Evolutionary conservation across 2,797 vertebrate species (phyloP).

Genomic region (Sebastes trivittatus): DNA sequence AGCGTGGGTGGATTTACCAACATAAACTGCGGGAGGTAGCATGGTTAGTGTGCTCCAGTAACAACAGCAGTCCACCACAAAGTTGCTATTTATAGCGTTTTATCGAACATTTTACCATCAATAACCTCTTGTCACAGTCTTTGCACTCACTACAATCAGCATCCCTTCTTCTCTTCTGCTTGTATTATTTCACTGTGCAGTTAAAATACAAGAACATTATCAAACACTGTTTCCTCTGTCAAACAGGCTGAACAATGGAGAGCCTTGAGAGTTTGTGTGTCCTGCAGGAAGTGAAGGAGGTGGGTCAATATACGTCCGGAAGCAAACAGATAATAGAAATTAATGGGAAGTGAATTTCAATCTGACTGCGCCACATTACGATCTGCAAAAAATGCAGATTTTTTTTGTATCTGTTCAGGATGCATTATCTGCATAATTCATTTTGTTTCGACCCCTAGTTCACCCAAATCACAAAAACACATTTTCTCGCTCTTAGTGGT

Average conservation of each 20-base stretch:
- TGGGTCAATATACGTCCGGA: accelerated
- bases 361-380: background rate
- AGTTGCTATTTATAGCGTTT: background rate
- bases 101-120: background rate
- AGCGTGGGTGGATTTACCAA: too few relatives aligned
- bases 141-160: background rate
- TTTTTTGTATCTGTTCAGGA: background rate
- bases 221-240: background rate
- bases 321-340: background rate
- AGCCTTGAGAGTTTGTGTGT: background rate
- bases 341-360: background rate
- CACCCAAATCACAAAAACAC: background rate
- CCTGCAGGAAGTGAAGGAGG: background rate
- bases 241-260: background rate
- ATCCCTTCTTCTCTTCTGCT: background rate
- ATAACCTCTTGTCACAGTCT: background rate
- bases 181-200: background rate
- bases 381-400: background rate
- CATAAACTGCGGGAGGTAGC: too few relatives aligned
- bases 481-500: background rate
- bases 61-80: background rate
- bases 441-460: background rate
- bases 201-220: background rate
- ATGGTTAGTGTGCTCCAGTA: background rate
- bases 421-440: background rate